Conservation (phyloP, 1,140 invertebrate genomes). For the Paraescarpia echinospica region DNA sequence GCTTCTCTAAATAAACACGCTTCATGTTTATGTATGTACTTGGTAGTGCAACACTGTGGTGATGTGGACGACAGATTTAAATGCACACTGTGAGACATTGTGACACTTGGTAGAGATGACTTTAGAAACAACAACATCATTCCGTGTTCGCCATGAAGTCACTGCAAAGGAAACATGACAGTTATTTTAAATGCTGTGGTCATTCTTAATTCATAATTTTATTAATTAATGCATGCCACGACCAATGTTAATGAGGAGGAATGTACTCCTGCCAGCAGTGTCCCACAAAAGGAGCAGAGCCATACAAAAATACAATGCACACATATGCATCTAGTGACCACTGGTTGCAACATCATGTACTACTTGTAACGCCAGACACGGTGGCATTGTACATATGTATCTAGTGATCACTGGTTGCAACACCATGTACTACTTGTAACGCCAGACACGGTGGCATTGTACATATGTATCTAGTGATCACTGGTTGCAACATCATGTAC, state of each 20-base stretch:
- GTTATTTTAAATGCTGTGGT: background rate
- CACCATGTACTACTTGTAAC: too few species aligned
- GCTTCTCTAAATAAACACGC: background rate
- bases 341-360: too few species aligned
- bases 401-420: too few species aligned
- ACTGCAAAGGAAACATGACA: background rate
- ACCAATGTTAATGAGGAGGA: background rate
- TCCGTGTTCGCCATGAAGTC: background rate
- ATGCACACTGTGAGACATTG: background rate
- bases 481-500: too few species aligned
- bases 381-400: too few species aligned
- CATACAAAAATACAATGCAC: too few species aligned
- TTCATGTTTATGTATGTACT: background rate
- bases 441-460: too few species aligned
- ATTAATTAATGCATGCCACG: background rate
- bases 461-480: too few species aligned
- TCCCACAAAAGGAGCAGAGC: too few species aligned
- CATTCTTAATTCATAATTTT: background rate
- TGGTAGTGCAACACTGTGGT: background rate
- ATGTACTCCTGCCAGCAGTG: background rate
- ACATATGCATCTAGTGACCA: too few species aligned
- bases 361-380: too few species aligned
- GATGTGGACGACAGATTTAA: background rate
- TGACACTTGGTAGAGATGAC: background rate
- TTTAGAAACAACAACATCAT: background rate